Evolutionary conservation across 1,140 invertebrate genomes (phyloP), one percentile per base, ranked within the genome.

Genomic region (Achatina immaculata): DNA sequence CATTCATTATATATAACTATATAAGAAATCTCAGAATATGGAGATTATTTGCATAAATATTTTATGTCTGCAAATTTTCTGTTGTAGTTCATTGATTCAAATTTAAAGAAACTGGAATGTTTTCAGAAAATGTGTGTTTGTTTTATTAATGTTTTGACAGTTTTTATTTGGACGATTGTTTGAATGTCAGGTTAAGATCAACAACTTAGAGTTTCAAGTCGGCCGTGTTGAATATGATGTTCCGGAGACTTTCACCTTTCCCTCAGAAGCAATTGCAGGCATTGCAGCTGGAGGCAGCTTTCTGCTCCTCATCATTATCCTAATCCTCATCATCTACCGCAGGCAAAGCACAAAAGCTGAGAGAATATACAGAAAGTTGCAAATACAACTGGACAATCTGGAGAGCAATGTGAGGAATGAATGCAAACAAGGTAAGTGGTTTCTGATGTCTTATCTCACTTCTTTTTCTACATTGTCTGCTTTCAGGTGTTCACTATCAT

Each of bases 371-470:
- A 98, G 98, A 91, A 94, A 98, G 43, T 98, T 99, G 90, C 98
- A 99, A 91, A 97, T 99, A 86, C 98, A 99, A 92, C 98, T 99
- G 96, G 98, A 99, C 85, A 99, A 97, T 24, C 92, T 99, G 65
- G 98, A 99, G 90, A 98, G 96, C 88, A 99, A 98, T 91, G 98
- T 99, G 0, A 93, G 98, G 71, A 96, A 97, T 85, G 98, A 99
- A 91, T 99, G 98, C 90, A 99, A 99, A 92, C 95, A 98, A 93
- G 94, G 94, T 95, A 19, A 58, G 55, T 24, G n/a, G 14, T 4
- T 14, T 14, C n/a, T n/a, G n/a, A n/a, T n/a, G n/a, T n/a, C n/a
- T n/a, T n/a, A n/a, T n/a, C n/a, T n/a, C n/a, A n/a, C n/a, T n/a
- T n/a, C n/a, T n/a, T n/a, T n/a, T n/a, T n/a, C n/a, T n/a, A n/a